Base-by-base conservation (phyloP, 2,113 vertebrate species). In the Romanogobio albipinnatus region DNA sequence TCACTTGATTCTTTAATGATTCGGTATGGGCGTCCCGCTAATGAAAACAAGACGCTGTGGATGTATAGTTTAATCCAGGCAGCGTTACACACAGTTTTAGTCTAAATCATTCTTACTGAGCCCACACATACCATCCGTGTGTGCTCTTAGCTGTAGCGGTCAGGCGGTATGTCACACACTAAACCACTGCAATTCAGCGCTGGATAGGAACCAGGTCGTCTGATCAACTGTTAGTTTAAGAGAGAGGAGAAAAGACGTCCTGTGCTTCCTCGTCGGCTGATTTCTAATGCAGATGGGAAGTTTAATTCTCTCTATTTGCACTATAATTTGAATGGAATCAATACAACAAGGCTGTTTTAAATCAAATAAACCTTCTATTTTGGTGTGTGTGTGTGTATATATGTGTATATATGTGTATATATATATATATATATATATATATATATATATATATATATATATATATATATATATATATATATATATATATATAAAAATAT, bases 1-100 rank as follows among this genome's bases (percentile, higher is more conserved):
- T 78, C 53, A 78, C 56, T 24, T 61, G 36, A 15, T 2, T 43
- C 36, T 78, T 78, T 78, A 78, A 61, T 78, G 53, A 78, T 78
- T 43, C 36, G 33, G 11, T n/a, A n/a, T 7, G 0, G 36, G 19
- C 76, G 13, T 61, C 76, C 19, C 3, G 10, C 76, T 78, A 61
- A 9, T 78, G 56, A 78, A 78, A 61, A 9, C 53, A 78, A 14
- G 56, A 15, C 11, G 3, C n/a, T 61, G 11, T 78, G 53, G 11
- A 13, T 39, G 15, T 43, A 43, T 3, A 9, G 1, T 78, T 61
- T 61, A 78, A 78, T 78, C 36, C 76, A 78, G 56, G 43, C 56
- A 78, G 11, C 8, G 76, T n/a, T 78, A 43, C 1, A 11, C 33
- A 43, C 76, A 45, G 11, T 39, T 36, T 13, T 78, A 11, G 22